phyloP scores from a whole-genome alignment of 2,113 vertebrate species.

The Triplophysa tibetana region DNA sequence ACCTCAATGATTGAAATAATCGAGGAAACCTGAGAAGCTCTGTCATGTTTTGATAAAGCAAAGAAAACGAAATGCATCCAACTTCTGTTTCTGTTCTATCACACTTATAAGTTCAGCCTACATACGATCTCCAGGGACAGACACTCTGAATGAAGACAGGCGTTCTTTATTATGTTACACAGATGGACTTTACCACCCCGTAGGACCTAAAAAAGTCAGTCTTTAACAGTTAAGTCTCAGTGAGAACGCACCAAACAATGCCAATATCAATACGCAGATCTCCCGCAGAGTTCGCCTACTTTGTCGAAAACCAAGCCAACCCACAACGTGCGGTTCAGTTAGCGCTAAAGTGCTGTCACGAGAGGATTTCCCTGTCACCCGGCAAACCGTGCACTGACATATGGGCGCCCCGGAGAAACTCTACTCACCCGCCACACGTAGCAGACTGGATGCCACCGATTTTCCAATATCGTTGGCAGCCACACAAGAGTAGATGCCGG shows the following conservation, averaged over 20 bases:
- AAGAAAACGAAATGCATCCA: too few species aligned
- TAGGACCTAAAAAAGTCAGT: not conserved
- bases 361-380: slow-evolving; percentile 21
- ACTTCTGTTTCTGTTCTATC: not conserved
- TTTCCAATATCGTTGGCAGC: slow-evolving; percentile 80
- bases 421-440: slow-evolving; percentile 76
- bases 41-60: not conserved
- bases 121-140: not conserved
- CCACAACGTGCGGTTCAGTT: slow-evolving; percentile 15
- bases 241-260: not conserved
- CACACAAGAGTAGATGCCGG: slow-evolving; percentile 79
- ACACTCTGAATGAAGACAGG: not conserved
- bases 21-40: not conserved
- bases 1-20: not conserved
- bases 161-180: not conserved
- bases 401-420: not conserved
- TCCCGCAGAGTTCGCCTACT: slow-evolving; percentile 4
- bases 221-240: not conserved
- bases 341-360: not conserved
- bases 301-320: not conserved
- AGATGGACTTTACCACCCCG: slow-evolving; percentile 43
- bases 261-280: slow-evolving; percentile 51
- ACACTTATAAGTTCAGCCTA: not conserved
- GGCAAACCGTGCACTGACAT: not conserved
- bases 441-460: slow-evolving; percentile 67